These are phyloP conservation scores for Mesoclemmys tuberculata DNA, from an alignment of 2,113 vertebrate species.

Conservation along the genomic window DNA sequence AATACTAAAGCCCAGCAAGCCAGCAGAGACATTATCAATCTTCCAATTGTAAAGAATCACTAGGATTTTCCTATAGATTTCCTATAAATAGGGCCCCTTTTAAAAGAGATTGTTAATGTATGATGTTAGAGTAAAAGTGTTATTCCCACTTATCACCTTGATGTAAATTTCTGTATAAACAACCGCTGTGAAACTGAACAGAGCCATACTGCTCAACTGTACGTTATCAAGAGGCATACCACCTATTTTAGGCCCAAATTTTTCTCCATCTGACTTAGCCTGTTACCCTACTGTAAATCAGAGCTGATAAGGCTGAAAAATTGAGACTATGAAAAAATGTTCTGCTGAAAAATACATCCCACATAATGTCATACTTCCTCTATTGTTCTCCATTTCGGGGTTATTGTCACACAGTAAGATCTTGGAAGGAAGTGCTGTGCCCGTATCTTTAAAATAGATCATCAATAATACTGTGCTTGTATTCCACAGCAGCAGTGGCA, in stretches of 20 bases:
- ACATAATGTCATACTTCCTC: not conserved
- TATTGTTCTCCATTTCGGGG: not conserved
- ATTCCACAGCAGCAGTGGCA: not conserved
- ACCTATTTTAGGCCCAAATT: not conserved
- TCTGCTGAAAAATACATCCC: not conserved
- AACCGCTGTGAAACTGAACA: not conserved
- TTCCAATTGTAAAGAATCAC: not conserved
- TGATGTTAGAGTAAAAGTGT: not conserved
- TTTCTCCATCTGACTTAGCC: not conserved
- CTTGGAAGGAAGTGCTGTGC: not conserved
- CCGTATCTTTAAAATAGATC: not conserved
- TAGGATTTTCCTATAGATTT: not conserved
- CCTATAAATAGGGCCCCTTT: not conserved
- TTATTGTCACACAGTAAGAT: not conserved
- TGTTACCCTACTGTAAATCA: not conserved
- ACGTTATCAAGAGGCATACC: not conserved
- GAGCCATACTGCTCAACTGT: not conserved
- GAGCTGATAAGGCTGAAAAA: not conserved
- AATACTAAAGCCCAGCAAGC: not conserved
- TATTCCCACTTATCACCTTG: fast-evolving
- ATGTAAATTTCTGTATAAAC: not conserved
- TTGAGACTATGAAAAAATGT: not conserved
- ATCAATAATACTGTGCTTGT: not conserved
- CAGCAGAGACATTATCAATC: not conserved
- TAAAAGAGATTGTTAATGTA: not conserved